Evolutionary conservation across 2,797 vertebrate genomes (phyloP).

Genomic region (Xiphophorus birchmanni): DNA sequence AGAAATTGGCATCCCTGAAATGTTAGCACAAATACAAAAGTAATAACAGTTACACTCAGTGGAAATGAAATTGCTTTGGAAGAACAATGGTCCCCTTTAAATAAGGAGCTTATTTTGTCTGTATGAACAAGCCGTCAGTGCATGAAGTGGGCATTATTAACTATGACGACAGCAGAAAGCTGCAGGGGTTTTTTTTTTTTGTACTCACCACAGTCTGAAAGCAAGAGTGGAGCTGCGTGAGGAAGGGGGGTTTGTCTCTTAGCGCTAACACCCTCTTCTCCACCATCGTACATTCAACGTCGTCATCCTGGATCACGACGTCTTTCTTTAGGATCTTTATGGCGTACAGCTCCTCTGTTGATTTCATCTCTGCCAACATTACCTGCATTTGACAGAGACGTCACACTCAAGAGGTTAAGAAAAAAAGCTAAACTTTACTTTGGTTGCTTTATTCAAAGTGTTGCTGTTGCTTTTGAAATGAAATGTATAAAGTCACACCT

Average conservation of each 20-base stretch:
- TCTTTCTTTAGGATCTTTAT: constrained; percentile 99
- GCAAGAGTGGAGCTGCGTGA: constrained; percentile 96
- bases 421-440: neutral
- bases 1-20: constrained; percentile 17
- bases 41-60: constrained; percentile 2
- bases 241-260: constrained; percentile 92
- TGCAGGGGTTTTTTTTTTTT: neutral
- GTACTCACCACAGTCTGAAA: constrained; percentile 92
- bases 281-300: constrained; percentile 98
- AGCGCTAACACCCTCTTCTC: constrained; percentile 95
- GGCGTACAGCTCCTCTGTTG: constrained; percentile 92
- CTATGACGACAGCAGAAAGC: neutral
- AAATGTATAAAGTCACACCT: constrained; percentile 80
- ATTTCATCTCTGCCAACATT: constrained; percentile 96
- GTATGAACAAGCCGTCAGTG: neutral
- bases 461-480: neutral
- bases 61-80: constrained; percentile 18
- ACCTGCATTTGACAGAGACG: constrained; percentile 80
- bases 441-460: neutral
- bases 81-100: constrained; percentile 5
- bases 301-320: constrained; percentile 98
- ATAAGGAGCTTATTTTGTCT: constrained; percentile 11
- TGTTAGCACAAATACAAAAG: constrained; percentile 18
- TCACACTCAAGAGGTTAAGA: neutral
- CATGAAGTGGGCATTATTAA: neutral